Evolutionary conservation across 2,888 invertebrate species (phyloP), one percentile per base, ranked within the genome.

Genomic region (Cybosia mesomella): DNA sequence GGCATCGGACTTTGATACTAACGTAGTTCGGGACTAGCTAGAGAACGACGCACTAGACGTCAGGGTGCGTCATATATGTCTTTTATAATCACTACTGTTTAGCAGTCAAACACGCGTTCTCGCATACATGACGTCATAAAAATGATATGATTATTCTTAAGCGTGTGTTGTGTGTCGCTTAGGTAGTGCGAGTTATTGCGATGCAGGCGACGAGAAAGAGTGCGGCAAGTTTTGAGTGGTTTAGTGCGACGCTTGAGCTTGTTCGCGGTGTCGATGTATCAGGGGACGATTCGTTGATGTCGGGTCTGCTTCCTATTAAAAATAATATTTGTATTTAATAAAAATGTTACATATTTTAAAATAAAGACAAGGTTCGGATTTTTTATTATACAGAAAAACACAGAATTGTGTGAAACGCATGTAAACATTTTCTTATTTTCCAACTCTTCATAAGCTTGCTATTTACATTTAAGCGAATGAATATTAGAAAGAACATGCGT

Each of bases 141-240:
- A 82, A 82, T 88, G 89, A 90, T 89, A 90, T 89, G 90, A 81
- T 86, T 83, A 87, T 87, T 85, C 82, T 83, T 84, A 84, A 82
- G 80, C 80, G 64, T 58, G 58, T 74, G 60, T 58, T 32, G 34
- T 11, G 36, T 39, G 59, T 34, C 39, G 79, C 74, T 87, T 91
- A 91, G 73, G 86, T 86, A 77, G 79, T 57, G 75, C 83, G 77
- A 62, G 79, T 76, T 76, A 85, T 63, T 55, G 78, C 71, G 57
- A 79, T 73, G 68, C 88, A 68, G 15, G 85, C 58, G 13, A 84
- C 67, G 32, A 85, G 79, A 24, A 76, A 73, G 58, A 89, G 68
- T 10, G 85, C 62, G 55, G 86, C 65, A 2, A 81, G 74, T 64
- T 83, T 36, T 15, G 57, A n/a, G 11, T 84, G 66, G 5, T 87